Percentiles rank a stretch among this genome's conserved stretches.
These are phyloP conservation scores for Pantelozetes paolii DNA, from an alignment of 2,888 invertebrate genomes.

Conservation along the genomic window DNA sequence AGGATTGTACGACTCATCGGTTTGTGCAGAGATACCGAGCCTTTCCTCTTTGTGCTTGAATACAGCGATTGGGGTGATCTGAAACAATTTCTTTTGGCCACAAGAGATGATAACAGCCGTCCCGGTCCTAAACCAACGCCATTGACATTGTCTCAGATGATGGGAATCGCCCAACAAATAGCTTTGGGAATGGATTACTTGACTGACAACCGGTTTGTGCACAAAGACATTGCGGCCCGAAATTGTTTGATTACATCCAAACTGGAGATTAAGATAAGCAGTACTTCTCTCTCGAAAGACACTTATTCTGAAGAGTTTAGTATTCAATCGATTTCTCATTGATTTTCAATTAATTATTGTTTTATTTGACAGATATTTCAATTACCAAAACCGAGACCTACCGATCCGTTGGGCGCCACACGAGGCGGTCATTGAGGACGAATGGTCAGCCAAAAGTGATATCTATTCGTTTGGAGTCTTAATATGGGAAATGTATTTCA, in stretches of 20 bases:
- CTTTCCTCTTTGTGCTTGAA: slow-evolving; percentile 81
- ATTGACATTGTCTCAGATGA: slow-evolving; percentile 57
- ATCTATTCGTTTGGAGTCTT: slow-evolving; percentile 80
- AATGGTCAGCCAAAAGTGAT: slow-evolving; percentile 71
- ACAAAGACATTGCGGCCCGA: slow-evolving; percentile 83
- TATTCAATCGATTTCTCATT: neutral
- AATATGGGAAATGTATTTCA: slow-evolving; percentile 81
- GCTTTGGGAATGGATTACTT: slow-evolving; percentile 76
- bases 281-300: slow-evolving; percentile 68
- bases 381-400: slow-evolving; percentile 73
- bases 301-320: slow-evolving; percentile 72
- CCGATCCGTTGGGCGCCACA: slow-evolving; percentile 82
- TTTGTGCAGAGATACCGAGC: slow-evolving; percentile 67
- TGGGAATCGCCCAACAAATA: slow-evolving; percentile 61
- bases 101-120: slow-evolving; percentile 58
- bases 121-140: slow-evolving; percentile 59
- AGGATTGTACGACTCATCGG: slow-evolving; percentile 74
- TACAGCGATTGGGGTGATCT: slow-evolving; percentile 94
- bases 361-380: slow-evolving; percentile 61
- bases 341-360: neutral
- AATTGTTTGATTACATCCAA: slow-evolving; percentile 80
- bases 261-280: slow-evolving; percentile 75
- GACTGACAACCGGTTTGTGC: slow-evolving; percentile 70
- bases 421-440: slow-evolving; percentile 83
- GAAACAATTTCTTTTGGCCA: slow-evolving; percentile 63